Evolutionary conservation across 2,888 invertebrate species (phyloP), one percentile per base, ranked within the genome.

Genomic region (Endomychus coccineus): DNA sequence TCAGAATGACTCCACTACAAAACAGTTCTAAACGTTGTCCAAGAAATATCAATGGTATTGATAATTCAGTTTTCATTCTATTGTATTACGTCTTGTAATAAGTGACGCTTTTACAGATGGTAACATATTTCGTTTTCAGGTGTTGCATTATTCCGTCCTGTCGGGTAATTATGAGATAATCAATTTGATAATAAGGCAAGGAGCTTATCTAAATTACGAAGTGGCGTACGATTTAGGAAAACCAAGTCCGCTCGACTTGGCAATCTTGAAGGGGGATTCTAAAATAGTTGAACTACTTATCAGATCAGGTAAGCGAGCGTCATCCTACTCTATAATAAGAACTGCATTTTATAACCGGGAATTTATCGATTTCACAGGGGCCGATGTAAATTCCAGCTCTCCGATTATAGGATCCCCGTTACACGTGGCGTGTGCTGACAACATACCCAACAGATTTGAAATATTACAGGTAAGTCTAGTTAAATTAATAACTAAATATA

Each of bases 141-240:
- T 90, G 2, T 71, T 94, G 56, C 91, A 92, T 59, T 91, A 88
- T 60, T 91, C 88, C 2, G 83, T 91, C 0, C 72, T 88, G 28
- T 81, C 84, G 37, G 90, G 78, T 19, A 80, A 78, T 48, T 73
- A 79, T 6, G 74, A 75, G 3, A 78, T 82, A n/a, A 84, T 89
- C 1, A 80, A 82, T 52, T 68, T 89, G 29, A 65, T 94, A 36
- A 71, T 91, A 29, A 83, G 86, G 58, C 84, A 87, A 61, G 90
- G 90, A 0, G 89, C 89, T 0, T 71, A 71, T 16, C 73, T 87
- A 2, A 79, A 79, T 58, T 78, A 77, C 57, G 71, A 71, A 19
- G 69, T 70, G 24, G 71, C 69, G 0, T 64, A 54, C 37, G 78
- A 80, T 39, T 61, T 79, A 21, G 77, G 76, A 38, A 64, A 73